Evolutionary conservation across 1,140 invertebrate genomes (phyloP), one percentile per base, ranked within the genome.

Genomic region (Cardiocondyla obscurior): DNA sequence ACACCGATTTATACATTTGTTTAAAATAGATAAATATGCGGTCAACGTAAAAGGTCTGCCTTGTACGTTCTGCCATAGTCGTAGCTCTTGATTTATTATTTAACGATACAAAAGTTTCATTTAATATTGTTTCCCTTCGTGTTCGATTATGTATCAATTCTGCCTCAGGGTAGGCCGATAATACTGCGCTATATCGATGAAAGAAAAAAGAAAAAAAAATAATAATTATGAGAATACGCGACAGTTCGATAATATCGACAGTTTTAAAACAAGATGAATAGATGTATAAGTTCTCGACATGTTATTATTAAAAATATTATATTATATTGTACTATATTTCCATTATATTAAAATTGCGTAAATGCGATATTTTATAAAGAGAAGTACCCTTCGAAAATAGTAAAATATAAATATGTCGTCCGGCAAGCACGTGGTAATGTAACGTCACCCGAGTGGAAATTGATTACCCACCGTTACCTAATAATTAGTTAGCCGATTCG

Each of bases 1-100:
- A 94, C 93, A 94, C 93, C 93, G 64, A 94, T 94, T 93, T 93
- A 93, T 93, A 94, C 93, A 93, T 90, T 92, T 89, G 62, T 64
- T 74, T 90, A 89, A 89, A 81, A 70, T 90, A 88, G 62, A 88
- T 91, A 90, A 60, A 89, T 91, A 91, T 86, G 85, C 87, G 85
- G 57, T 86, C 85, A 74, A 86, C 58, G 46, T 74, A 55, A 70
- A 30, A 64, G 25, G 36, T 58, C 25, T 16, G 67, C 39, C 72
- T n/a, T 19, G 53, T 42, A 58, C 49, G 25, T 12, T 58, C 12
- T 49, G 60, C 83, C n/a, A 4, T 74, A 62, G 60, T 82, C n/a
- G 7, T 74, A 62, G 28, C 30, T 49, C n/a, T 39, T 60, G 10
- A 82, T 82, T 42, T 7, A 4, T 79, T 51, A 79, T 55, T 79